phyloP scores from a whole-genome alignment of 2,113 vertebrate genomes.

The Herpetotheres cachinnans region DNA sequence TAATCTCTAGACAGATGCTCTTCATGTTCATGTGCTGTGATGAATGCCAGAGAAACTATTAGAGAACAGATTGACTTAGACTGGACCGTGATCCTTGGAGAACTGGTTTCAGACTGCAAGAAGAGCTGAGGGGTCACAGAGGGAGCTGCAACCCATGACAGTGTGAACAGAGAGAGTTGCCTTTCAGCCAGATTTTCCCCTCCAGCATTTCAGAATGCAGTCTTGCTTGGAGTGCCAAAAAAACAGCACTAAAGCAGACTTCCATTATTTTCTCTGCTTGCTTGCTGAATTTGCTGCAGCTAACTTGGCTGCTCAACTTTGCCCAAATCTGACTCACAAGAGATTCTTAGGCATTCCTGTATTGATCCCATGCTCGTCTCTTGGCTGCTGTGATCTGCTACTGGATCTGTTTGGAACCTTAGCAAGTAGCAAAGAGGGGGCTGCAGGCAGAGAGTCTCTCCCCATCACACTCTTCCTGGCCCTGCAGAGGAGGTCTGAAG shows the following conservation, averaged over 20 bases:
- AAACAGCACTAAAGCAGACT: background rate
- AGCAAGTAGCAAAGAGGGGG: background rate
- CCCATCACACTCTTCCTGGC: accelerated
- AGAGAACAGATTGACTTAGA: constrained; percentile 50
- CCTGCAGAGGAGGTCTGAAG: background rate
- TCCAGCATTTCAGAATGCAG: background rate
- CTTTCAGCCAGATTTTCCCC: background rate
- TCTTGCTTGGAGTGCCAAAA: background rate
- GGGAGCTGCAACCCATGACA: background rate
- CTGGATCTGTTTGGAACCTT: background rate
- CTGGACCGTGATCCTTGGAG: constrained; percentile 4
- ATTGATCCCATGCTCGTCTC: background rate
- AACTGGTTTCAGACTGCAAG: background rate
- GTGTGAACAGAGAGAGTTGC: background rate
- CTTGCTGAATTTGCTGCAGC: background rate
- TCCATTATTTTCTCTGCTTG: background rate
- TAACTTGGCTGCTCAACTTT: background rate
- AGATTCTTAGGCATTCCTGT: background rate
- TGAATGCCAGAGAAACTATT: constrained; percentile 49
- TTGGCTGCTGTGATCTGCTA: background rate
- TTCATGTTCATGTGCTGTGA: constrained; percentile 20
- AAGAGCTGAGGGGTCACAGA: background rate
- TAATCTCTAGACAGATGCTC: constrained; percentile 39
- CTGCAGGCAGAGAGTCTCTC: background rate
- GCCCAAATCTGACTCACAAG: background rate